These are phyloP conservation scores for Fukomys damarensis DNA, from an alignment of 2,113 vertebrate species.

Conservation along the genomic window DNA sequence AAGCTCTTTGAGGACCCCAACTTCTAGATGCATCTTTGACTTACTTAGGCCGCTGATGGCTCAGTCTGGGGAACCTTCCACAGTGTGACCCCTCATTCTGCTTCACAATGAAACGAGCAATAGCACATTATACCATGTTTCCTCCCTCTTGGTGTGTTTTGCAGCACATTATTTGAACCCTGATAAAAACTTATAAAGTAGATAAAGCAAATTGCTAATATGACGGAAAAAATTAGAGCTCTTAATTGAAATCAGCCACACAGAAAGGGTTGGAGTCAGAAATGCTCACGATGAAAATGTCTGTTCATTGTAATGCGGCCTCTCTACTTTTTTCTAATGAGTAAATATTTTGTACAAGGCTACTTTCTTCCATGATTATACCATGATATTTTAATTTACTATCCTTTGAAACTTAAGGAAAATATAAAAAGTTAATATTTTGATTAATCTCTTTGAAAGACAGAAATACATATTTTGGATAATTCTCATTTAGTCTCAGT, in stretches of 20 bases:
- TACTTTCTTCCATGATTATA: not conserved
- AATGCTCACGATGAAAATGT: not conserved
- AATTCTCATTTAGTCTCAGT: not conserved
- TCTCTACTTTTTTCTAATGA: not conserved
- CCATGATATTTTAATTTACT: not conserved
- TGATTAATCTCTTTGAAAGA: not conserved
- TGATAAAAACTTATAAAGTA: not conserved
- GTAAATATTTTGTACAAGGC: not conserved
- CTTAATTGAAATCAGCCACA: not conserved
- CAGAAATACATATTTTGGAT: not conserved
- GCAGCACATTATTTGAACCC: not conserved
- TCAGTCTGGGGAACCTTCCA: not conserved
- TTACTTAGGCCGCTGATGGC: not conserved
- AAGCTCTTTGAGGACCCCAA: not conserved
- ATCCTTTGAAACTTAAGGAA: not conserved
- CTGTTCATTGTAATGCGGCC: not conserved
- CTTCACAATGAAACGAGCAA: not conserved
- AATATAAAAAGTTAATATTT: not conserved
- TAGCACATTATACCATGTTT: not conserved
- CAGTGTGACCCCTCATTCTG: not conserved
- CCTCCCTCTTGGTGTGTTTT: not conserved
- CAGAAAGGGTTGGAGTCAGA: not conserved
- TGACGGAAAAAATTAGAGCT: not conserved
- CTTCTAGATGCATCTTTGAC: not conserved
- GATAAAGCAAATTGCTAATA: not conserved